Conservation (phyloP, 1,140 invertebrate genomes). For the Maconellicoccus hirsutus region DNA sequence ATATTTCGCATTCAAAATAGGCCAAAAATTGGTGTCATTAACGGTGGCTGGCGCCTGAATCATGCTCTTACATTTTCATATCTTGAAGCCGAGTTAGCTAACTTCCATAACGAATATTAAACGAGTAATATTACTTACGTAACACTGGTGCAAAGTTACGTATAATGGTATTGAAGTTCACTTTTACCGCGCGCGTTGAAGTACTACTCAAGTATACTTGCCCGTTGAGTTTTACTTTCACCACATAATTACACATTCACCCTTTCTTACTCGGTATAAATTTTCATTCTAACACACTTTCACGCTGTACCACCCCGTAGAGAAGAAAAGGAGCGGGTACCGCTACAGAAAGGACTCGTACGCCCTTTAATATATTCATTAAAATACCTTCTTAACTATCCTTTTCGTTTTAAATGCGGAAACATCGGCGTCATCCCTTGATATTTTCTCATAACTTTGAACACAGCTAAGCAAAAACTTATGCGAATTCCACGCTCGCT, state of each 20-base stretch:
- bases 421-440: background rate
- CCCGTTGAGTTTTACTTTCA: background rate
- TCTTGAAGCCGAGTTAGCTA: background rate
- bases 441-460: slow-evolving; percentile 2
- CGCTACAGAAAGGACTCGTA: slow-evolving; percentile 1
- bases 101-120: background rate
- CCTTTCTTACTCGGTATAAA: background rate
- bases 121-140: slow-evolving; percentile 4
- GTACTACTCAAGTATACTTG: background rate
- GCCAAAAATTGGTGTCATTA: no score
- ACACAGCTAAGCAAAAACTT: background rate
- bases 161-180: slow-evolving; percentile 9
- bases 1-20: no score
- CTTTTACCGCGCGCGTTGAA: background rate
- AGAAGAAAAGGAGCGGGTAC: background rate
- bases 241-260: slow-evolving; percentile 8
- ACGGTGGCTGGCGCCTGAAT: no score
- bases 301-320: background rate
- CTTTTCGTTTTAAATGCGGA: background rate
- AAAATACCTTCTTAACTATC: slow-evolving; percentile 1
- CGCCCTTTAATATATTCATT: slow-evolving; percentile 9
- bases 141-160: background rate
- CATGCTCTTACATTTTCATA: no score
- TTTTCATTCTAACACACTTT: background rate
- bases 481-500: background rate